Base-by-base conservation (phyloP, 2,888 invertebrate genomes). In the Bruchidius siliquastri region DNA sequence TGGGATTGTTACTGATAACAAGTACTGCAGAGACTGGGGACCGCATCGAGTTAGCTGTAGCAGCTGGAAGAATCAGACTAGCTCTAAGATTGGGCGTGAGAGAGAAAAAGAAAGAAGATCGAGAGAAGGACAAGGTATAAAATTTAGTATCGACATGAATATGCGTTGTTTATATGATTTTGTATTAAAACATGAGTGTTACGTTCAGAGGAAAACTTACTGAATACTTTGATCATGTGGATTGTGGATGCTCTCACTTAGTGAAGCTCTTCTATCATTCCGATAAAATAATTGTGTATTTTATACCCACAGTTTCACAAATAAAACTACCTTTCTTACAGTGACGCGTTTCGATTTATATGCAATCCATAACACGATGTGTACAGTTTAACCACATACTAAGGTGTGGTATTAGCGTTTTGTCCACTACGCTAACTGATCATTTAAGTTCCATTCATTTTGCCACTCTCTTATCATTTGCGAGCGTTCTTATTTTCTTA, bases 41-140 rank as follows among this genome's bases (percentile, higher is more conserved):
- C 85, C 90, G 94, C 71, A 90, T 97, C 78, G 96, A 96, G 86
- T 89, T 97, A 78, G 94, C 94, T 0, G 90, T 98, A 3, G 94
- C 95, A 4, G 93, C 93, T 0, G 96, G 96, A 20, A 89, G 94
- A 72, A 92, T 96, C 18, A 90, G 95, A 76, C 91, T 96, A 81
- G 93, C 94, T 77, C 91, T 96, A 32, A 90, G 94, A 81, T 90
- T 97, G 72, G 95, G 94, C 30, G 95, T 86, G 22, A 85, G 85
- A 74, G 95, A 86, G 89, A 94, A 78, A 93, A 95, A 87, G 77
- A 84, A 85, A 70, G 86, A 86, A 77, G 86, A 86, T 76, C 82
- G 83, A 74, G 86, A 86, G 75, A 87, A 86, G 74, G 86, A 87
- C 80, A 86, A 86, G 83, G 86, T 86, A 77, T 76, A 76, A 49